Base-by-base conservation (phyloP, 2,888 invertebrate species). In the Cosmorhoe ocellata region DNA sequence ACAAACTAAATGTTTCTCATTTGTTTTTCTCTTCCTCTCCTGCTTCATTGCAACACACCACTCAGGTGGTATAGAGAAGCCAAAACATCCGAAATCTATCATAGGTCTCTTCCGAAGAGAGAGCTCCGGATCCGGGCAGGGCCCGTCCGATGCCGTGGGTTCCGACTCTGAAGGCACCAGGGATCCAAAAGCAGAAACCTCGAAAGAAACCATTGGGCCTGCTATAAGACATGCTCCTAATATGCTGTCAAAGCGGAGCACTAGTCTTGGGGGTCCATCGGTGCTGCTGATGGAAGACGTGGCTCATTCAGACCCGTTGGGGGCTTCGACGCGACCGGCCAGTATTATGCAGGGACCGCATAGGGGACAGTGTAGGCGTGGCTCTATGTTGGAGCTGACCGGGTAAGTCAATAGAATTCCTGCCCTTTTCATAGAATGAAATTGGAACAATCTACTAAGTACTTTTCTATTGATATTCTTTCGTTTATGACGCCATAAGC, bases 91-190 rank as follows among this genome's bases (percentile, higher is more conserved):
- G 67, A 95, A 95, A 87, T 96, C 96, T 84, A 96, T 97, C 85
- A 96, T 96, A 92, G 96, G 96, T 86, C 92, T 96, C 59, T 97
- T 97, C 89, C 93, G 96, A 73, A 93, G 96, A 74, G 96, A 96
- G 79, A 96, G 96, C 81, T 91, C 93, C 63, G 92, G 94, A 68
- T 95, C 95, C 0, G 93, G 93, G 44, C 93, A 93, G 66, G 92
- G 91, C 0, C 90, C 79, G 18, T 92, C 91, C 34, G 82, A 90
- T 36, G 81, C 90, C 43, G 89, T 89, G 40, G 79, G 90, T 12
- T 93, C 92, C 40, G 93, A 93, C 60, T 91, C 92, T 9, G 93
- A 93, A 62, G 88, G 83, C 60, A 67, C 68, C 24, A 73, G 90
- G 61, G 89, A 91, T 59, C 58, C 58, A 6, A 87, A 79, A 59